Base-by-base conservation (phyloP, 2,113 vertebrate genomes). In the Neodontobutis hainanensis region DNA sequence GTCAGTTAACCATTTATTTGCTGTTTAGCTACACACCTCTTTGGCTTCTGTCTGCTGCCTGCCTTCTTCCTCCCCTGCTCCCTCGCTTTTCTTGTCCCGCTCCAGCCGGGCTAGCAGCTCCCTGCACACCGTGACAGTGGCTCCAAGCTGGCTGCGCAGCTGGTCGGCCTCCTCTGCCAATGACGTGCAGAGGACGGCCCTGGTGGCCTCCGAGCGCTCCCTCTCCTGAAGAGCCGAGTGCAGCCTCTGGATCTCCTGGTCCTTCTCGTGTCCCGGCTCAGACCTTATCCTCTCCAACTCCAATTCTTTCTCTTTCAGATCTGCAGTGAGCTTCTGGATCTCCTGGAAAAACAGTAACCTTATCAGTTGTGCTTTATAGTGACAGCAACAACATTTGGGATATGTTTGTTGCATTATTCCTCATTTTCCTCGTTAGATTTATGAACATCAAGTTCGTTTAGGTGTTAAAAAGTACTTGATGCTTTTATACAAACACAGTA, bases 111-210 rank as follows among this genome's bases (percentile, higher is more conserved):
- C 88, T 80, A 95, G 92, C 68, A 99, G 91, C 8, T 95, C 94
- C 75, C 96, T 94, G 71, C 96, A 99, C 92, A 97, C 95, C 85
- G 92, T 92, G 53, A 96, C 94, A 0, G 95, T 97, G 49, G 93
- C 81, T 0, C 92, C 91, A 0, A 99, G 90, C 5, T 96, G 95
- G 40, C 89, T 73, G 11, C 93, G 93, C 11, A 98, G 93, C 80
- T 95, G 92, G 5, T 94, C 92, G 0, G 91, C 92, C 90, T 98
- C 96, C 3, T 94, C 91, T 0, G 90, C 92, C 82, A 98, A 85
- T 0, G 95, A 96, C 5, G 89, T 91, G 83, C 95, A 97, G 46
- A 98, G 88, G 2, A 95, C 84, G 1, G 91, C 85, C 0, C 91
- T 89, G 68, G 95, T 94, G 7, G 94, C 94, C 80, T 91, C 92